These are phyloP conservation scores for Burhinus oedicnemus DNA, from an alignment of 2,113 vertebrate species.

Conservation along the genomic window DNA sequence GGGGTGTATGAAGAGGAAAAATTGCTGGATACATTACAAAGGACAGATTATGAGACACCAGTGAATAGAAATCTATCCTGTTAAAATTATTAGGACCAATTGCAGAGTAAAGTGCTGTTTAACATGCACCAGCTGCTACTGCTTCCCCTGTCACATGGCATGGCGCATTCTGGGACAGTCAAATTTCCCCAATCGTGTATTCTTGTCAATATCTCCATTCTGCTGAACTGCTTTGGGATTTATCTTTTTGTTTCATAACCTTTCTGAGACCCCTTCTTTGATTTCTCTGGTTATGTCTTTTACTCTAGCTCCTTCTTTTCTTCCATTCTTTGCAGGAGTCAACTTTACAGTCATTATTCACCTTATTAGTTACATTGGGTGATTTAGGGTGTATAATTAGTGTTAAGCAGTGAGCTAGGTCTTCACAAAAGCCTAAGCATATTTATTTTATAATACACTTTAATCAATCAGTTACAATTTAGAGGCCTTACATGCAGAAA, in stretches of 20 bases:
- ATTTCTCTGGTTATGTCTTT: background rate
- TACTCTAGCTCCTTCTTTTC: background rate
- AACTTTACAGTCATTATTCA: background rate
- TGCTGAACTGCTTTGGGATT: background rate
- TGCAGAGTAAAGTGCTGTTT: background rate
- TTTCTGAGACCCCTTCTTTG: background rate
- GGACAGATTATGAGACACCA: background rate
- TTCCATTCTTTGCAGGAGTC: background rate
- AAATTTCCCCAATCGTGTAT: background rate
- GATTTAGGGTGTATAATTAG: background rate
- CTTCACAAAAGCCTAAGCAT: background rate
- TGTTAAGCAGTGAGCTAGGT: background rate
- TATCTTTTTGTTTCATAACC: background rate
- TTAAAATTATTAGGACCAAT: slow-evolving; percentile 3
- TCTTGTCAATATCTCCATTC: background rate
- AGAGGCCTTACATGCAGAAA: background rate
- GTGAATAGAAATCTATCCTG: background rate
- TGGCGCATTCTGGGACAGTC: background rate
- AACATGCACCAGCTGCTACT: slow-evolving; percentile 20
- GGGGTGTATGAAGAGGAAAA: slow-evolving; percentile 7
- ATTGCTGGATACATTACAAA: slow-evolving; percentile 19
- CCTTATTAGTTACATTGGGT: background rate
- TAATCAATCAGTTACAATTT: background rate
- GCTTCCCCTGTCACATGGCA: background rate
- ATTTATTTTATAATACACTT: background rate